Evolutionary conservation across 2,113 vertebrate species (phyloP).

Genomic region (Phalacrocorax brasilianus): DNA sequence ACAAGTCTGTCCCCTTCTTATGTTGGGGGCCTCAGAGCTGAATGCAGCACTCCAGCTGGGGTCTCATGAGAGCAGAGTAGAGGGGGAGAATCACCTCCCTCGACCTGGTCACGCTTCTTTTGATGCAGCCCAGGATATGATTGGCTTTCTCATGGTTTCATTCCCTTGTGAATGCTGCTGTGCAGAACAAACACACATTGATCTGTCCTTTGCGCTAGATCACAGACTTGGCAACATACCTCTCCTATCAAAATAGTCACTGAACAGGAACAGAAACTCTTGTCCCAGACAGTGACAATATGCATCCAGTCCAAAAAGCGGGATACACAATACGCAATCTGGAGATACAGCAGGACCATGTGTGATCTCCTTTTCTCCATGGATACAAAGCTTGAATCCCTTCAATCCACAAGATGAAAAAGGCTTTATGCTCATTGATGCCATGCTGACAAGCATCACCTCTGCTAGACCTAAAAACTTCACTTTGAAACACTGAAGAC

Average conservation of each 20-base stretch:
- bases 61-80: no score
- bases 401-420: background rate
- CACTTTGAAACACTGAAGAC: background rate
- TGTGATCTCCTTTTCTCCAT: background rate
- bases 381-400: background rate
- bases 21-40: no score
- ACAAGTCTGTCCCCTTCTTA: no score
- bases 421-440: background rate
- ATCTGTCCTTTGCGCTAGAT: background rate
- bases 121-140: no score
- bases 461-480: background rate
- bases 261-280: background rate
- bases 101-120: no score
- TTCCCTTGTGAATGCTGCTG: background rate
- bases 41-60: no score
- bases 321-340: background rate
- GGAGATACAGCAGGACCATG: background rate
- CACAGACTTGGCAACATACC: fast-evolving
- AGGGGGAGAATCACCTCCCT: no score
- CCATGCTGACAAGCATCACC: background rate
- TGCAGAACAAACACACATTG: background rate
- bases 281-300: background rate
- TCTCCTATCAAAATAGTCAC: background rate
- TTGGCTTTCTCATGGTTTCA: background rate
- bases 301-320: background rate